Evolutionary conservation across 2,113 vertebrate species (phyloP).

Genomic region (Corythornis vintsioides): DNA sequence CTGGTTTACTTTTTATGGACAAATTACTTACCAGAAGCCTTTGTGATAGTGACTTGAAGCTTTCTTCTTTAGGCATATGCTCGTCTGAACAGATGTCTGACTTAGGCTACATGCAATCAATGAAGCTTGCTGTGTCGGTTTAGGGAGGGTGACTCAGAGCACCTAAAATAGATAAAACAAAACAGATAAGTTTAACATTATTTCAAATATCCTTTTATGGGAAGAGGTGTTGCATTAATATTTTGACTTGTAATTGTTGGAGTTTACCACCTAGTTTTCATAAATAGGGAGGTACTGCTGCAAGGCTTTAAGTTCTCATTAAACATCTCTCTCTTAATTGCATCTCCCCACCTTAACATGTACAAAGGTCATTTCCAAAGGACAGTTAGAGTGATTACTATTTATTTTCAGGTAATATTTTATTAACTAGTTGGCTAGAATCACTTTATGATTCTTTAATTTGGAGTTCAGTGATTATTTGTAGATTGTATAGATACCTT

Average conservation of each 20-base stretch:
- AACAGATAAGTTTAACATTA: neutral
- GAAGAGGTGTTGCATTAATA: neutral
- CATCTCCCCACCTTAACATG: neutral
- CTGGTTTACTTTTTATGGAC: neutral
- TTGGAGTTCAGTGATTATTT: neutral
- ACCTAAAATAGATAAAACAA: neutral
- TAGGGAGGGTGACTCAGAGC: neutral
- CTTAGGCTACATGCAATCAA: no score
- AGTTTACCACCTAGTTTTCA: neutral
- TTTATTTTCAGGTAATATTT: neutral
- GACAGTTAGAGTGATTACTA: neutral
- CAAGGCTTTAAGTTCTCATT: neutral
- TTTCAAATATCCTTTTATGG: neutral
- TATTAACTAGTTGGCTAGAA: neutral
- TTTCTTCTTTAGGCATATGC: neutral
- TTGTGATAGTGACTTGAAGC: neutral
- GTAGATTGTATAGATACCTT: neutral
- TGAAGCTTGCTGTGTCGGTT: accelerated
- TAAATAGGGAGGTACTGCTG: neutral
- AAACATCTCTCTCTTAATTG: neutral
- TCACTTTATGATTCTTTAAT: neutral
- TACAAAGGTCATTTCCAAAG: neutral
- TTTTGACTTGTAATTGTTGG: neutral
- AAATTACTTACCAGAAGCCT: neutral
- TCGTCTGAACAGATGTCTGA: accelerated